A percentile compares a stretch with the other conserved stretches of the same genome.
Conservation (phyloP, 2,888 invertebrate species). For the Troides helena region DNA sequence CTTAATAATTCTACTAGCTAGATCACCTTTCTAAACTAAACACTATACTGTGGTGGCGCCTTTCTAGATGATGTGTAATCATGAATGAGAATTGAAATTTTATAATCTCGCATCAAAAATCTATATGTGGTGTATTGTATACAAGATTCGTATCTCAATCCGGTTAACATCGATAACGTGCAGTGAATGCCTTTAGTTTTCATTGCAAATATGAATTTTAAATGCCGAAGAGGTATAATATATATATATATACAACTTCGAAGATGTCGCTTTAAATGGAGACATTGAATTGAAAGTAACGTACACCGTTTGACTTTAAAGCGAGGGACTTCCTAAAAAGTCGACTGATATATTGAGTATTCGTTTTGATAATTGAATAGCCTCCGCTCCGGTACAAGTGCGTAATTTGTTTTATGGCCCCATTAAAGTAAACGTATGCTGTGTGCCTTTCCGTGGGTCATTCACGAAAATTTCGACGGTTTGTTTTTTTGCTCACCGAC, state of each 20-base stretch:
- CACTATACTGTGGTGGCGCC: no score
- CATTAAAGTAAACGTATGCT: constrained; percentile 29
- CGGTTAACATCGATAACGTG: constrained; percentile 1
- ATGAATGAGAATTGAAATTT: neutral
- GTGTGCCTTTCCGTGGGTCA: constrained; percentile 8
- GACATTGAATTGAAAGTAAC: constrained; percentile 15
- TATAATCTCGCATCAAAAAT: neutral
- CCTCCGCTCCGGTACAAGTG: constrained; percentile 19
- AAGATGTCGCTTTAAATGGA: constrained; percentile 14
- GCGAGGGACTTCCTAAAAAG: constrained; percentile 5
- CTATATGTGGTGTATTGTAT: neutral
- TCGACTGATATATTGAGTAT: constrained; percentile 29
- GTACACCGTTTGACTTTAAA: neutral
- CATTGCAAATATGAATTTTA: neutral
- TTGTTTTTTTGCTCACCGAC: constrained; percentile 16
- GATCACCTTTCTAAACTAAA: no score
- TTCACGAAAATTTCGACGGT: constrained; percentile 32
- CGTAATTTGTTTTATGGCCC: constrained; percentile 36
- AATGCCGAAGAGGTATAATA: neutral
- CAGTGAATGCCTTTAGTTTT: neutral
- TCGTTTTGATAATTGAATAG: constrained; percentile 16
- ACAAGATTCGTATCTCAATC: neutral
- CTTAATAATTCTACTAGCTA: no score
- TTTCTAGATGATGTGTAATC: neutral
- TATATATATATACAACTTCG: neutral